A percentile compares a stretch with the other conserved stretches of the same genome.
phyloP scores from a whole-genome alignment of 2,888 invertebrate genomes.

The Sphaerophoria taeniata region DNA sequence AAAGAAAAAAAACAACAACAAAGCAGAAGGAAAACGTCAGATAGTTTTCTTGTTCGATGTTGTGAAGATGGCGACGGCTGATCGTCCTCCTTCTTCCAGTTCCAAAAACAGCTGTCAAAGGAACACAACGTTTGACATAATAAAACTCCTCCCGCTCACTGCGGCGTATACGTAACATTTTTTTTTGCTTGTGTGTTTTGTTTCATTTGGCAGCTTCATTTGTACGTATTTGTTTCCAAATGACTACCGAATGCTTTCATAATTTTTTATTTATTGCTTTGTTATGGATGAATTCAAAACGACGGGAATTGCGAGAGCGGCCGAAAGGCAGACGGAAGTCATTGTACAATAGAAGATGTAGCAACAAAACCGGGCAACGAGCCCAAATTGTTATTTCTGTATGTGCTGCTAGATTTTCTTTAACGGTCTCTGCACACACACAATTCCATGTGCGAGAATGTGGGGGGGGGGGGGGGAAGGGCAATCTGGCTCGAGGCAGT shows the following conservation, averaged over 20 bases:
- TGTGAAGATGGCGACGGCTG: slow-evolving; percentile 48
- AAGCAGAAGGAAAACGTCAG: slow-evolving; percentile 31
- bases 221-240: slow-evolving; percentile 68
- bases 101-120: slow-evolving; percentile 48
- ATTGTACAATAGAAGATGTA: slow-evolving; percentile 56
- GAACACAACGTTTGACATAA: slow-evolving; percentile 57
- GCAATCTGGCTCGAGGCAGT: neutral
- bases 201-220: slow-evolving; percentile 63
- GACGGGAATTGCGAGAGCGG: neutral
- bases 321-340: slow-evolving; percentile 11
- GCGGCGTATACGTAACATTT: slow-evolving; percentile 70
- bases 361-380: slow-evolving; percentile 59
- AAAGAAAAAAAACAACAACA: neutral
- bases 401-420: neutral
- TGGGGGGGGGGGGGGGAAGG: neutral
- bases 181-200: slow-evolving; percentile 19
- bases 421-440: neutral
- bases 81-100: slow-evolving; percentile 42
- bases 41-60: slow-evolving; percentile 47
- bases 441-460: neutral
- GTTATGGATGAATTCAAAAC: slow-evolving; percentile 43
- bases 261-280: slow-evolving; percentile 73
- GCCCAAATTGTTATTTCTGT: slow-evolving; percentile 65
- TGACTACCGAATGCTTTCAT: slow-evolving; percentile 75
- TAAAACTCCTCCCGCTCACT: slow-evolving; percentile 47